Percentiles rank a stretch among this genome's conserved stretches.
Conservation (phyloP, 2,113 vertebrate species). For the Tyrannus savana region DNA sequence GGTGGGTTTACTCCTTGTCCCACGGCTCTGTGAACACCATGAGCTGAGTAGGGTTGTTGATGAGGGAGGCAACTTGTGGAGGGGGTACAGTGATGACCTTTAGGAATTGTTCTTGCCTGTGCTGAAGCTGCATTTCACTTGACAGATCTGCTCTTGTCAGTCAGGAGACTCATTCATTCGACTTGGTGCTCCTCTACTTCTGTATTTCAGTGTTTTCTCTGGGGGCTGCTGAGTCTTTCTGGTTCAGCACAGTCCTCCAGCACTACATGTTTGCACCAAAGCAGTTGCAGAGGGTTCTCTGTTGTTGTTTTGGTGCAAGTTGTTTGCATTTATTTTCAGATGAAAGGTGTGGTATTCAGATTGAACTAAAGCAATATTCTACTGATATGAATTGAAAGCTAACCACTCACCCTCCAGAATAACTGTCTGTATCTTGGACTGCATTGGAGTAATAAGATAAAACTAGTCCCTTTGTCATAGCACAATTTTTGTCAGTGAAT, state of each 20-base stretch:
- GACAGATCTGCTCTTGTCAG: background rate
- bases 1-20: background rate
- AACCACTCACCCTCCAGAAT: background rate
- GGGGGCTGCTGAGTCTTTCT: background rate
- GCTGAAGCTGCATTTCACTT: background rate
- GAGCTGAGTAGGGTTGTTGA: background rate
- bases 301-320: background rate
- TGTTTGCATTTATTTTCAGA: background rate
- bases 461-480: background rate
- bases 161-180: background rate
- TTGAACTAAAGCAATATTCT: background rate
- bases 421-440: background rate
- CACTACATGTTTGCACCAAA: background rate
- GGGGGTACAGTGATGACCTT: background rate
- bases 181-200: background rate
- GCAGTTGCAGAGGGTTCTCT: background rate
- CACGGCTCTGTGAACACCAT: fast-evolving
- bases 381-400: background rate
- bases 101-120: background rate
- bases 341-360: background rate
- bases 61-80: fast-evolving
- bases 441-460: background rate
- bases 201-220: background rate
- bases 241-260: background rate
- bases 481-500: background rate